These are phyloP conservation scores for Penaeus japonicus DNA, from an alignment of 1,140 invertebrate species.

Conservation along the genomic window DNA sequence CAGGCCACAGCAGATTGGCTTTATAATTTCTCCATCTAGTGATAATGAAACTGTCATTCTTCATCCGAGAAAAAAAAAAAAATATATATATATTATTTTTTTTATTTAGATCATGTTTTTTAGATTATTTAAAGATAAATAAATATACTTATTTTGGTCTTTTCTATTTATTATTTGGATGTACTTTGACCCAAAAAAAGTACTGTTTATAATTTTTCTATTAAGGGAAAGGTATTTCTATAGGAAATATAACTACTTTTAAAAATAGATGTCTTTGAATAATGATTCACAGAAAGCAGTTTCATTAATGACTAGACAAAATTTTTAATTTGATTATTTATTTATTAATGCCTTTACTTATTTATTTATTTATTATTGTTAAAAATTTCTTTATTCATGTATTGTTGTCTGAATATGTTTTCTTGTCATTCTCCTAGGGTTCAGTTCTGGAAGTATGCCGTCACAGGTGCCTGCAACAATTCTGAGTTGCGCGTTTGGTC, in stretches of 20 bases:
- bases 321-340: too few species aligned
- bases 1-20: background rate
- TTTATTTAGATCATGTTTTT: background rate
- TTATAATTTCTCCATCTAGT: background rate
- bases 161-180: too few species aligned
- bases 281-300: too few species aligned
- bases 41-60: background rate
- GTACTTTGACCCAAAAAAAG: too few species aligned
- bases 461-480: constrained; percentile 90
- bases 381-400: background rate
- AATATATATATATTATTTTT: background rate
- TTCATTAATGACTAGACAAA: too few species aligned
- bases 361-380: background rate
- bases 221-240: too few species aligned
- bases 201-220: too few species aligned
- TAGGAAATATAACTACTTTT: too few species aligned
- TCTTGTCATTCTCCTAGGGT: constrained; percentile 68
- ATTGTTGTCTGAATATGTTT: background rate
- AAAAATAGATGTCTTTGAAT: too few species aligned
- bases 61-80: too few species aligned
- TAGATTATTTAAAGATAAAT: too few species aligned
- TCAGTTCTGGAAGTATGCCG: constrained; percentile 92
- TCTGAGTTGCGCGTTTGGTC: constrained; percentile 93
- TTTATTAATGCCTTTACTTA: background rate
- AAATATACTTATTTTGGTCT: too few species aligned